Evolutionary conservation across 2,888 invertebrate species (phyloP), one percentile per base, ranked within the genome.

Genomic region (Tortrix viridana): DNA sequence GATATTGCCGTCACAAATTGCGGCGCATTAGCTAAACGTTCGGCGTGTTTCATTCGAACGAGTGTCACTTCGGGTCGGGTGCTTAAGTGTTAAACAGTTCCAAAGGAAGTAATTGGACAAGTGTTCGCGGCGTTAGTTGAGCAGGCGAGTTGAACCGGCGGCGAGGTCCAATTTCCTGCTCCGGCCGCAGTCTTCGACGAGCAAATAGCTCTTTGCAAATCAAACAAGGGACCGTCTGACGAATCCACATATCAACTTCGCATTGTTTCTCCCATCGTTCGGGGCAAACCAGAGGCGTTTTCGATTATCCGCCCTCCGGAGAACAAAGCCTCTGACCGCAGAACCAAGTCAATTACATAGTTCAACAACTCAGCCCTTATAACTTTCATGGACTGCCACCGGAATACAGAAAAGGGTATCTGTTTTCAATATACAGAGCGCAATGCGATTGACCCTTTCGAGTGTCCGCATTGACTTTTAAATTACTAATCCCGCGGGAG

Each of bases 401-500:
- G 85, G 91, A 91, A 91, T 91, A 91, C 91, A 88, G 89, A 90
- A 89, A 89, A 91, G 91, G 91, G 87, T 91, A 91, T 89, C 86
- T 85, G 89, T 90, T 92, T 91, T 90, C 90, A 91, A 91, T 91
- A 91, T 88, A 81, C 82, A 79, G 84, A 81, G 74, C 79, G 80
- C 85, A 81, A 83, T 85, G 82, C 89, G 91, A 91, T 89, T 91
- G 91, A 91, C 91, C 91, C 89, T 89, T 89, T 88, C 79, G 88
- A 91, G 90, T 90, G 89, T 92, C 88, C 87, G 88, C 90, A 92
- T 92, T 92, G 91, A 92, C 92, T 92, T 92, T 92, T 92, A 92
- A 92, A 92, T 92, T 92, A 89, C 88, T 91, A 91, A 92, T 91
- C 89, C 88, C 86, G 89, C 85, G 87, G 79, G 89, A 82, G 86